Conservation (phyloP, 2,113 vertebrate genomes). For the Maccullochella peelii region DNA sequence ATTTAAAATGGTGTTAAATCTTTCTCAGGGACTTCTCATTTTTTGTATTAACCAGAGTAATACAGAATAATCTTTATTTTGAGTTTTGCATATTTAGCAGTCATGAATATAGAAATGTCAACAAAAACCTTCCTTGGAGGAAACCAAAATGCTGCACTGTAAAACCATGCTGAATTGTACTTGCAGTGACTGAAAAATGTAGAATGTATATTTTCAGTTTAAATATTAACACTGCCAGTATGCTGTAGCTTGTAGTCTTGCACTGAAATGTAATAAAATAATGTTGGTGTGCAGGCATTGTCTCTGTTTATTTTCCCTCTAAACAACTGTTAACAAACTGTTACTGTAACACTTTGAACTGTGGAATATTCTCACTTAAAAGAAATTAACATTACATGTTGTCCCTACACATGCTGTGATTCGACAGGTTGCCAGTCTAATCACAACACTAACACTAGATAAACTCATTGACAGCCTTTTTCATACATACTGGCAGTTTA, state of each 20-base stretch:
- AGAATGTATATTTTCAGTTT: neutral
- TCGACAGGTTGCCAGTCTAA: neutral
- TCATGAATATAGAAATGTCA: neutral
- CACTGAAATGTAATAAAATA: constrained; percentile 30
- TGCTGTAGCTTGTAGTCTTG: constrained; percentile 8
- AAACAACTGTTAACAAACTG: neutral
- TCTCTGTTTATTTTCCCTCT: neutral
- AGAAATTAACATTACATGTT: neutral
- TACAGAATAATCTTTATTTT: constrained; percentile 30
- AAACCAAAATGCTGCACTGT: neutral
- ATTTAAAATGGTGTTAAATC: neutral
- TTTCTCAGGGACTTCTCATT: constrained; percentile 53
- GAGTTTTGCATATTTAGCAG: neutral
- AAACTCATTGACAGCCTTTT: neutral
- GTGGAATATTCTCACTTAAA: neutral
- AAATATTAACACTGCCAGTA: neutral
- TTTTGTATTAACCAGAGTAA: neutral
- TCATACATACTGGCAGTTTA: neutral
- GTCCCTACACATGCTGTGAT: neutral
- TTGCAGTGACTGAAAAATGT: constrained; percentile 1
- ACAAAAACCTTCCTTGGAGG: neutral
- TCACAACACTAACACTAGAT: neutral
- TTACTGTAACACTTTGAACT: neutral
- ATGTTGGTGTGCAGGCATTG: neutral
- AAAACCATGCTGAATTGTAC: constrained; percentile 8